Conservation (phyloP, 2,113 vertebrate species). For the Xiphias gladius region DNA sequence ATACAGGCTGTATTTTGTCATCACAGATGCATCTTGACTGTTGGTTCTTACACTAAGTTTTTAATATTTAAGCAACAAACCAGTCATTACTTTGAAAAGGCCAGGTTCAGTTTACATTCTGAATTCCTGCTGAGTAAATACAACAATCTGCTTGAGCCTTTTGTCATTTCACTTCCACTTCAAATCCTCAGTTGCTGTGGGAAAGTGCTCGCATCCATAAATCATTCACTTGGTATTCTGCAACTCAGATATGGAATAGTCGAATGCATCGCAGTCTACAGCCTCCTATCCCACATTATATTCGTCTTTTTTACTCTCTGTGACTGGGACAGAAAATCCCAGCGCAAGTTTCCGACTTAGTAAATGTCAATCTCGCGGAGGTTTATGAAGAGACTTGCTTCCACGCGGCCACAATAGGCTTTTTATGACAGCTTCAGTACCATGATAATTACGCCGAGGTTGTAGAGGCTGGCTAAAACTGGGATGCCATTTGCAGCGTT, state of each 20-base stretch:
- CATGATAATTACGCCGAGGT: constrained; percentile 67
- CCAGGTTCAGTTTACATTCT: constrained; percentile 42
- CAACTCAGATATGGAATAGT: constrained; percentile 70
- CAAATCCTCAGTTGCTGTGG: constrained; percentile 49
- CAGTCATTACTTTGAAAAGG: constrained; percentile 20
- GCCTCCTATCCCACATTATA: constrained; percentile 44
- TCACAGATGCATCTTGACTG: background rate
- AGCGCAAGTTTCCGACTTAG: constrained; percentile 44
- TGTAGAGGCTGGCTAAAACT: constrained; percentile 44
- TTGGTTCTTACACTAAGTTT: background rate
- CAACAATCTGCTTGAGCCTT: constrained; percentile 61
- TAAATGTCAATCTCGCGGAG: constrained; percentile 59
- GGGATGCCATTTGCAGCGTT: constrained; percentile 60
- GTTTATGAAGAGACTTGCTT: constrained; percentile 42
- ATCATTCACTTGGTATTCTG: constrained; percentile 77
- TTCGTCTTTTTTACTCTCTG: constrained; percentile 16
- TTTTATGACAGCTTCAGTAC: constrained; percentile 51
- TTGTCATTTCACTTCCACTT: constrained; percentile 67
- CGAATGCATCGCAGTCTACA: constrained; percentile 30
- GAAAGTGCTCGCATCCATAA: constrained; percentile 72
- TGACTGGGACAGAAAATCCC: constrained; percentile 46
- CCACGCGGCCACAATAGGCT: constrained; percentile 39
- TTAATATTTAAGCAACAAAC: constrained; percentile 41
- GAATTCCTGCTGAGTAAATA: constrained; percentile 68
- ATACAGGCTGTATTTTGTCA: background rate